These are phyloP conservation scores for Thysanoteuthis rhombus DNA, from an alignment of 2,888 invertebrate species.

Conservation along the genomic window DNA sequence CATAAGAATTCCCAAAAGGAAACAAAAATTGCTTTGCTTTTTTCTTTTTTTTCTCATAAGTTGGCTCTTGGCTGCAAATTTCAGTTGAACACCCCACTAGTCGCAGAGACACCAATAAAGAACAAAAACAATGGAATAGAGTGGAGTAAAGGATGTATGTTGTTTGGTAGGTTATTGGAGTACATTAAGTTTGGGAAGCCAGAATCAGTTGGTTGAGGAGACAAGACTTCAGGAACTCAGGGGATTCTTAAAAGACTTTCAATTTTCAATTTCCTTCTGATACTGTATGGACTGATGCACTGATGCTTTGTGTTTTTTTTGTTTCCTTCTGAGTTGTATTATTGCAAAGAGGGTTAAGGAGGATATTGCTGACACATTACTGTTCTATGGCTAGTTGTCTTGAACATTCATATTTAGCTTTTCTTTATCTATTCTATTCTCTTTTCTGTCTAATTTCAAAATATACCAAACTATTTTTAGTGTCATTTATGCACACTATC, in stretches of 20 bases:
- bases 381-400: background rate
- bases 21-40: too few relatives aligned
- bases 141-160: too few relatives aligned
- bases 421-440: background rate
- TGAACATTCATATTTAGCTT: background rate
- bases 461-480: background rate
- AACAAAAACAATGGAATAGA: too few relatives aligned
- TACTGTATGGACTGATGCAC: too few relatives aligned
- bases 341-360: background rate
- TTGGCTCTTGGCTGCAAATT: too few relatives aligned
- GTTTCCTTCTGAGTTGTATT: background rate
- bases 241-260: background rate
- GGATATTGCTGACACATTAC: background rate
- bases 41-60: too few relatives aligned
- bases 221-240: background rate
- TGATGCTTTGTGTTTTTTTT: background rate
- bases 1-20: background rate
- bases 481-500: background rate
- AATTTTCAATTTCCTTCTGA: background rate
- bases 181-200: background rate
- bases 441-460: background rate
- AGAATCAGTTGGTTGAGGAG: background rate
- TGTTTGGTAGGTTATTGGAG: background rate
- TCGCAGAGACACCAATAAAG: too few relatives aligned
- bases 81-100: too few relatives aligned